Evolutionary conservation across 2,888 invertebrate species (phyloP).

Genomic region (Callimorpha dominula): DNA sequence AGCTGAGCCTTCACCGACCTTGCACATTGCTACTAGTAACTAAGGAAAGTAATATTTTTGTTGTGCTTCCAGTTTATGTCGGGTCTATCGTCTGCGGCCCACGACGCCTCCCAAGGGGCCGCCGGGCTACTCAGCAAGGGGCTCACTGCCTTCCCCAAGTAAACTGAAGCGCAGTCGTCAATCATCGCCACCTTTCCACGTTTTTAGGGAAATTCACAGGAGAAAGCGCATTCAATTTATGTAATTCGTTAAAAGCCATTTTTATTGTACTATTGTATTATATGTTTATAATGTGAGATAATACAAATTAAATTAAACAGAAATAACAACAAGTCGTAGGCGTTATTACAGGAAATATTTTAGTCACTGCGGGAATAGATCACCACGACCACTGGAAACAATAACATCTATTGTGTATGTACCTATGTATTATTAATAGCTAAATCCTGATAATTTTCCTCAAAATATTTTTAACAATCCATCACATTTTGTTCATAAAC

Average conservation of each 20-base stretch:
- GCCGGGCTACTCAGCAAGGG: conserved; percentile 84
- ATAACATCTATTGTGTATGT: background rate
- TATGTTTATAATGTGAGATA: background rate
- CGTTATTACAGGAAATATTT: background rate
- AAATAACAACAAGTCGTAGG: background rate
- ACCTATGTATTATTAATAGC: background rate
- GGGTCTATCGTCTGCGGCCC: conserved; percentile 71
- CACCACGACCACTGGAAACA: background rate
- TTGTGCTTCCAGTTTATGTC: conserved; percentile 68
- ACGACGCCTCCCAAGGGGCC: conserved; percentile 80
- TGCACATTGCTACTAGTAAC: too few species aligned
- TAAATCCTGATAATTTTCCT: conserved; percentile 45
- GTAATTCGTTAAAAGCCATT: background rate
- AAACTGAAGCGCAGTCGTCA: conserved; percentile 44
- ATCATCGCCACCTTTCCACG: conserved; percentile 38
- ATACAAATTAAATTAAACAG: too few species aligned
- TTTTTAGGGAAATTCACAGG: conserved; percentile 57
- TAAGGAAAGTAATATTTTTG: too few species aligned
- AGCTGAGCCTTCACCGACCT: background rate
- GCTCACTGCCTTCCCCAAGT: conserved; percentile 77
- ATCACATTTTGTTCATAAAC: conserved; percentile 53
- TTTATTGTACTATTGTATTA: background rate
- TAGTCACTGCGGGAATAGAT: background rate
- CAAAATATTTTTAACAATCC: conserved; percentile 39
- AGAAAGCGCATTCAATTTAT: background rate